Evolutionary conservation across 1,140 invertebrate genomes (phyloP), one percentile per base, ranked within the genome.

Genomic region (Apis laboriosa): DNA sequence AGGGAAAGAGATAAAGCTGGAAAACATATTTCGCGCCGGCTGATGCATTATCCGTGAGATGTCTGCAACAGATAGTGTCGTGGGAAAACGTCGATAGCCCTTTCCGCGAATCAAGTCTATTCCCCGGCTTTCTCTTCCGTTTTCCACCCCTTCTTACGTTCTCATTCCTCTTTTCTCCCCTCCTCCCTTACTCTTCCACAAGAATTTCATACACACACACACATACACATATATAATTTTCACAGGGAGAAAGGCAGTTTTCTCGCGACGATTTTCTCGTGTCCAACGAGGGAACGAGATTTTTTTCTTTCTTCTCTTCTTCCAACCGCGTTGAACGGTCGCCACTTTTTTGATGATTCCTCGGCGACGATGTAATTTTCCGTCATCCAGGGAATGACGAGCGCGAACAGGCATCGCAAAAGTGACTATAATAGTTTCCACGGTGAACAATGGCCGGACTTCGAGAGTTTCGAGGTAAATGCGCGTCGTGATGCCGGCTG

Each of bases 41-140:
- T 88, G 87, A 89, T 86, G 87, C 84, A 88, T 86, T 89, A 89
- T 89, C 84, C 86, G 85, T 79, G 70, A 83, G 75, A 85, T 76
- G 84, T 85, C 84, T 82, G 74, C 80, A 82, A 88, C 84, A 88
- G 87, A 88, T 88, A 88, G 87, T 73, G 77, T 88, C 84, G 84
- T 78, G 74, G 80, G 86, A 86, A 76, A 88, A 88, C 86, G 87
- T 88, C 87, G 87, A 88, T 88, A 88, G 80, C 77, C 87, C 73
- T 88, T 86, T 86, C 72, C 77, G 82, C 84, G 80, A 81, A 80
- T 71, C 74, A 80, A 80, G 76, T 86, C 84, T 81, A 77, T 77
- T 77, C 75, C 28, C 51, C 19, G 9, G 61, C 34, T 58, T 61
- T 77, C 64, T 21, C 51, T 89, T 56, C 55, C 76, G n/a, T 73